Conservation (phyloP, 2,113 vertebrate genomes). For the Cynoglossus semilaevis region DNA sequence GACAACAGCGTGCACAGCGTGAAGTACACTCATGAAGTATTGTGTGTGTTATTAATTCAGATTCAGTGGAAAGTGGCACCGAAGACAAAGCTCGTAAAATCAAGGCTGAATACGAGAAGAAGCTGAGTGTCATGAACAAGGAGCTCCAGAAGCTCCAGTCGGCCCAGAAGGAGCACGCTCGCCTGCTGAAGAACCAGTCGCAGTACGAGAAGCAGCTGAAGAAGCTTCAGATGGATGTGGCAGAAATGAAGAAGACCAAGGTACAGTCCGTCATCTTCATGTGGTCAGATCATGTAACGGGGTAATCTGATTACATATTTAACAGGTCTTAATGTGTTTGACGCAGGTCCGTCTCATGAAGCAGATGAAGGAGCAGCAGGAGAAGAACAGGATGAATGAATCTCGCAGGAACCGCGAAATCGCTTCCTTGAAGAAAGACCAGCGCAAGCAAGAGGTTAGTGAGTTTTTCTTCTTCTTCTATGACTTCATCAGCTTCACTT, state of each 20-base stretch:
- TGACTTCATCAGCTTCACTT: too few relatives aligned
- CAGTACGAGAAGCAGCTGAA: constrained; percentile 96
- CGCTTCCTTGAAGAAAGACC: constrained; percentile 93
- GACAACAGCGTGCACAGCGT: too few relatives aligned
- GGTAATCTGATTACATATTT: neutral
- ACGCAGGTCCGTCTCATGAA: constrained; percentile 95
- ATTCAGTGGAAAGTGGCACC: constrained; percentile 87
- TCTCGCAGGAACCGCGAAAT: constrained; percentile 92
- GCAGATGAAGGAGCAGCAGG: constrained; percentile 99
- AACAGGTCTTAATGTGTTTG: neutral
- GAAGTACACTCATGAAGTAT: too few relatives aligned
- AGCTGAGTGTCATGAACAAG: constrained; percentile 94
- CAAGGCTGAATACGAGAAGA: constrained; percentile 93
- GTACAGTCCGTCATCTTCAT: constrained; percentile 54
- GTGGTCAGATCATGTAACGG: too few relatives aligned
- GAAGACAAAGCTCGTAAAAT: constrained; percentile 95
- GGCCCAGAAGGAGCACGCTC: constrained; percentile 93
- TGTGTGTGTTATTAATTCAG: constrained; percentile 58
- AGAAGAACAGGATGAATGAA: constrained; percentile 92
- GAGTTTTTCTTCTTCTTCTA: too few relatives aligned
- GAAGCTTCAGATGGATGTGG: constrained; percentile 92
- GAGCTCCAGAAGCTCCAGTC: constrained; percentile 92
- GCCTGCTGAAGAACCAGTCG: constrained; percentile 93
- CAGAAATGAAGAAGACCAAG: constrained; percentile 98
- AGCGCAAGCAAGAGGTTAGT: constrained; percentile 89